Evolutionary conservation across 2,113 vertebrate genomes (phyloP), one percentile per base, ranked within the genome.

Genomic region (Mesembrinibis cayennensis): DNA sequence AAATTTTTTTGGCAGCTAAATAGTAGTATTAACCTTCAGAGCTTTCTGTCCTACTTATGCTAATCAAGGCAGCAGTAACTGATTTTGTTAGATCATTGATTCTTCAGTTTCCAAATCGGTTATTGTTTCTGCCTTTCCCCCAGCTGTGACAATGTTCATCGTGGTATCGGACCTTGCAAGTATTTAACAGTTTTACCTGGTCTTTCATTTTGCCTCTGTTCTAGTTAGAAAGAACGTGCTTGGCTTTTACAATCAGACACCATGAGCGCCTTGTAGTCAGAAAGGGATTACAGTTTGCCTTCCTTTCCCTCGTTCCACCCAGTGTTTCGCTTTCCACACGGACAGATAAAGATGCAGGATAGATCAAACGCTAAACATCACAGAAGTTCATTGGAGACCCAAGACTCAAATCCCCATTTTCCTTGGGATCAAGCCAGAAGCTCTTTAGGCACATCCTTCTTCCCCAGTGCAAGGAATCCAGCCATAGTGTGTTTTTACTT

Each of bases 201-300:
- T 71, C 55, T 74, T 86, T 62, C 23, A 6, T 82, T 86, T 58
- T 53, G 36, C 45, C 56, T 38, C 74, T n/a, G 32, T 40, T 86
- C 14, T 56, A 29, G 36, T 10, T 25, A 21, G 45, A 40, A 74
- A 36, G 40, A 13, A 11, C 0, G 0, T 6, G 17, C 59, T 45
- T 55, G 38, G 47, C 21, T 91, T 78, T 65, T 78, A 32, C 34
- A 40, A 10, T 67, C 20, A 9, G 55, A 13, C 3, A 32, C 23
- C 0, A 0, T 3, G 34, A 76, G 40, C 0, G 0, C 29, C n/a
- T 61, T 4, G 8, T 30, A 69, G 62, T 49, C 47, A 26, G 27
- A 34, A 71, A 45, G 34, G 21, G n/a, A 45, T 84, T 91, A 40
- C 27, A 22, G 17, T n/a, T 79, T 66, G 17, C 29, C 26, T 90